These are phyloP conservation scores for Calliphora vicina DNA, from an alignment of 1,140 invertebrate genomes.

Conservation along the genomic window DNA sequence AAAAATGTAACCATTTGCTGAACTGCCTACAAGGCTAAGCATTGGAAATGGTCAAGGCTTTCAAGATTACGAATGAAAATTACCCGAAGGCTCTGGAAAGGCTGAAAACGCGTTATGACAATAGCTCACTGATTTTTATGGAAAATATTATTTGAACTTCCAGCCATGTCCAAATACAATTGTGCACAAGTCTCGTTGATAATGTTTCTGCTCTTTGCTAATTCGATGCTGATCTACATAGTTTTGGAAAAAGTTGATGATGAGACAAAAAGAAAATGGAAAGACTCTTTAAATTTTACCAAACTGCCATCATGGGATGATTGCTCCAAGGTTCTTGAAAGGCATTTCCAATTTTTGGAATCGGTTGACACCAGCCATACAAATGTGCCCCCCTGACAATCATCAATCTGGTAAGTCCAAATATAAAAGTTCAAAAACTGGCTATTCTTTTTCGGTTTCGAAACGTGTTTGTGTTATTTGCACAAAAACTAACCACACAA, in stretches of 20 bases:
- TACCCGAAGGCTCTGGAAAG: slow-evolving; percentile 4
- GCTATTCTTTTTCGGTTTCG: neutral
- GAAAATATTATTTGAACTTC: slow-evolving; percentile 21
- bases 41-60: slow-evolving; percentile 4
- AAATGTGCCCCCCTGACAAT: neutral
- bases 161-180: too few species aligned
- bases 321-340: neutral
- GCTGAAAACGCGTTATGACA: slow-evolving; percentile 3
- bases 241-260: neutral
- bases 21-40: slow-evolving; percentile 15
- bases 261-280: neutral
- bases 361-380: neutral
- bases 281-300: neutral
- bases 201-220: neutral
- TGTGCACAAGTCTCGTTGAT: too few species aligned
- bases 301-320: neutral
- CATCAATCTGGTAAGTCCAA: neutral
- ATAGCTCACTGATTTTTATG: slow-evolving; percentile 15
- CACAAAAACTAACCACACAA: neutral
- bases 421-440: neutral
- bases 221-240: neutral
- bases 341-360: too few species aligned
- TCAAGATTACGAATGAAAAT: slow-evolving; percentile 16
- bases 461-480: neutral
- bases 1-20: slow-evolving; percentile 24